Conservation (phyloP, 2,888 invertebrate species). For the Tachina fera region DNA sequence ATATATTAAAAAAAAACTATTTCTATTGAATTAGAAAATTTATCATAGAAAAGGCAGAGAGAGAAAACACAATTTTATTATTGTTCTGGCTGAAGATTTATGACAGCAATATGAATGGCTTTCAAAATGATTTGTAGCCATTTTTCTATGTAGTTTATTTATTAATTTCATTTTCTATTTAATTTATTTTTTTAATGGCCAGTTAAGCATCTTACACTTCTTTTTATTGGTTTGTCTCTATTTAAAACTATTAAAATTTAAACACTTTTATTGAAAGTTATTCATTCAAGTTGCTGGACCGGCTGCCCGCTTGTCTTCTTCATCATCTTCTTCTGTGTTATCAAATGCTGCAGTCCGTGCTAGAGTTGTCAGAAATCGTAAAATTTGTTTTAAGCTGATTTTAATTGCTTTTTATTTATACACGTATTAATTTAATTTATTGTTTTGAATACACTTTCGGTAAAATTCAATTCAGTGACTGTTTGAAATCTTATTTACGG, state of each 20-base stretch:
- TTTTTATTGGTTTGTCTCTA: conserved; percentile 3
- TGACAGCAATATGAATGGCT: conserved; percentile 69
- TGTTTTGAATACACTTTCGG: conserved; percentile 10
- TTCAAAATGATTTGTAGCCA: conserved; percentile 70
- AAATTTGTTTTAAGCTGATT: conserved; percentile 70
- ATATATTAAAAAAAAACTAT: not conserved
- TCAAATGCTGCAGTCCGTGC: conserved; percentile 7
- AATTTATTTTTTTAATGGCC: conserved; percentile 55
- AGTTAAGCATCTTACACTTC: conserved; percentile 56
- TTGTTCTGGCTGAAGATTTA: conserved; percentile 65
- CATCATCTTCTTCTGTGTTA: conserved; percentile 2
- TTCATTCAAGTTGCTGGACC: not conserved
- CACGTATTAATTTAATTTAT: conserved; percentile 60
- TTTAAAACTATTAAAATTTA: conserved; percentile 54
- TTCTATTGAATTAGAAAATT: conserved; percentile 53
- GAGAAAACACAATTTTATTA: conserved; percentile 35
- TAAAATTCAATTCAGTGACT: conserved; percentile 9
- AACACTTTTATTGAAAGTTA: conserved; percentile 30
- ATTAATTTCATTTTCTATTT: conserved; percentile 32
- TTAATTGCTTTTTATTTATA: conserved; percentile 63
- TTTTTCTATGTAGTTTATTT: conserved; percentile 47
- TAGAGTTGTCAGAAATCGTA: conserved; percentile 47
- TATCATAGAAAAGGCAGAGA: not conserved
- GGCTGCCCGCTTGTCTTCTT: not conserved
- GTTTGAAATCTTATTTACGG: conserved; percentile 65